phyloP scores from a whole-genome alignment of 2,113 vertebrate genomes.

The Lagenorhynchus albirostris region DNA sequence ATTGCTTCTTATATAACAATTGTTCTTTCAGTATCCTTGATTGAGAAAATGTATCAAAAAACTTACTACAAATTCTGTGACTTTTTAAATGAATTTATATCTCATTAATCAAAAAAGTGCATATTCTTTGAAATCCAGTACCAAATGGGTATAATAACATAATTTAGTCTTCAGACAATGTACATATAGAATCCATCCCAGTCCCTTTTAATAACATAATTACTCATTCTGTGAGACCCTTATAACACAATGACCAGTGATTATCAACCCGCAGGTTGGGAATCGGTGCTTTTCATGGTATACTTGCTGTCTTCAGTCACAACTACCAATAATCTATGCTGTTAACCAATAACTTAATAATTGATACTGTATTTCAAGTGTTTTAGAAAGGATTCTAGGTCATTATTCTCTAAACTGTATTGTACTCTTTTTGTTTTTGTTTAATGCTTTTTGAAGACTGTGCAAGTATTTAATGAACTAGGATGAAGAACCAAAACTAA shows the following conservation, averaged over 20 bases:
- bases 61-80: background rate
- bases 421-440: background rate
- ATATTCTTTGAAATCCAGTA: background rate
- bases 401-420: background rate
- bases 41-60: background rate
- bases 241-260: background rate
- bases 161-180: background rate
- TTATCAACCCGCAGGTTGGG: background rate
- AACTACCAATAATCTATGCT: background rate
- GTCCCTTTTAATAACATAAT: background rate
- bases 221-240: background rate
- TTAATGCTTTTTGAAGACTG: background rate
- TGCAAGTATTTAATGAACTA: background rate
- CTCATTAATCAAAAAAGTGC: background rate
- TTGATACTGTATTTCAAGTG: background rate
- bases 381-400: background rate
- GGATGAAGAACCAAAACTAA: background rate
- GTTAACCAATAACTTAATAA: background rate
- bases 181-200: background rate
- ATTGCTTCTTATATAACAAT: background rate
- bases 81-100: background rate
- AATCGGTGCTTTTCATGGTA: background rate
- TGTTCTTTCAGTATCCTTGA: constrained; percentile 9
- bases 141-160: background rate
- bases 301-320: background rate